Evolutionary conservation across 2,888 invertebrate species (phyloP).

Genomic region (Tortrix viridana): DNA sequence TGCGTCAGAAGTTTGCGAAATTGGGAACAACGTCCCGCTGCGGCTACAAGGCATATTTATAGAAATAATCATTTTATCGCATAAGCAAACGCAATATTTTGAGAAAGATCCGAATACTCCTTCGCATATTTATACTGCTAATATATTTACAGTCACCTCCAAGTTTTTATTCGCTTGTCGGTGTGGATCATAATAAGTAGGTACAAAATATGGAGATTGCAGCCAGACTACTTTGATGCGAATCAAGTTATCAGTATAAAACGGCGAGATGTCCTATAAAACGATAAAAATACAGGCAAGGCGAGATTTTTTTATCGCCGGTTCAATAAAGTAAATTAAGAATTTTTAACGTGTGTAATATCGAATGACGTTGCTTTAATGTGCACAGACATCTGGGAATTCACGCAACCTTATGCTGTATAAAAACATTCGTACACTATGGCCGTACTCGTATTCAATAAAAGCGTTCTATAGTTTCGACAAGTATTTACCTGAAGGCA

Average conservation of each 20-base stretch:
- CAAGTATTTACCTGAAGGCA: slow-evolving; percentile 63
- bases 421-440: slow-evolving; percentile 15
- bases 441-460: slow-evolving; percentile 31
- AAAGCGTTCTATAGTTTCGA: slow-evolving; percentile 47
- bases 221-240: slow-evolving; percentile 25
- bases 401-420: background rate
- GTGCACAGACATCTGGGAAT: background rate
- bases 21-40: slow-evolving; percentile 58
- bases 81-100: slow-evolving; percentile 32
- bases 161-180: slow-evolving; percentile 9
- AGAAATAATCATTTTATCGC: slow-evolving; percentile 37
- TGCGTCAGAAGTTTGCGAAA: slow-evolving; percentile 54
- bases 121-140: slow-evolving; percentile 7
- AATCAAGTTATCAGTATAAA: slow-evolving; percentile 36
- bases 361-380: slow-evolving; percentile 20
- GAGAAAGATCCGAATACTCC: slow-evolving; percentile 19
- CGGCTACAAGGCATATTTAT: slow-evolving; percentile 55
- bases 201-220: slow-evolving; percentile 21
- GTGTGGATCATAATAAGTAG: slow-evolving; percentile 9
- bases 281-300: slow-evolving; percentile 33
- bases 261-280: slow-evolving; percentile 36
- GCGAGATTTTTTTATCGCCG: slow-evolving; percentile 34
- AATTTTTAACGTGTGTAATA: slow-evolving; percentile 27
- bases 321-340: slow-evolving; percentile 34
- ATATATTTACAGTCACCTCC: slow-evolving; percentile 8